These are phyloP conservation scores for Tretioscincus oriximinensis DNA, from an alignment of 2,113 vertebrate species.

Conservation along the genomic window DNA sequence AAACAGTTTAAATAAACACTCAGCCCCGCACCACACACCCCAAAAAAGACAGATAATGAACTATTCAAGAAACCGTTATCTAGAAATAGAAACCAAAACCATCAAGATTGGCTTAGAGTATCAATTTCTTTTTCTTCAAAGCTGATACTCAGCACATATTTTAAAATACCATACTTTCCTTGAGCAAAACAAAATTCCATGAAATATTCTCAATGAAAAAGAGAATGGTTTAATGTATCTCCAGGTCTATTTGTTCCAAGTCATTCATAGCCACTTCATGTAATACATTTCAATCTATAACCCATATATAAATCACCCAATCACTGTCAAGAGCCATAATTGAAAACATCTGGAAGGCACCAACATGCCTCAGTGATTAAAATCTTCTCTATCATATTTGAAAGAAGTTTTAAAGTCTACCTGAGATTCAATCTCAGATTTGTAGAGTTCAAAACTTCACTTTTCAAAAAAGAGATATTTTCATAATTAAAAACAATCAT, in stretches of 20 bases:
- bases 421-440: neutral
- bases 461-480: no score
- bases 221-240: neutral
- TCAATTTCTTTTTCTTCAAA: constrained; percentile 12
- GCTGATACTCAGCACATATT: neutral
- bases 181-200: neutral
- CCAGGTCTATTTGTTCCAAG: no score
- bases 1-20: constrained; percentile 11
- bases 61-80: neutral
- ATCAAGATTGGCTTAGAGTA: neutral
- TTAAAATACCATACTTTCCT: neutral
- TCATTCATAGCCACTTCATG: neutral
- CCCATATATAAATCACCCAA: neutral
- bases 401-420: neutral
- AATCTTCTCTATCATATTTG: neutral
- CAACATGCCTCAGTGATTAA: neutral
- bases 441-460: no score
- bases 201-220: neutral
- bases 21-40: neutral
- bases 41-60: neutral
- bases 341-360: neutral
- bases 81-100: constrained; percentile 4
- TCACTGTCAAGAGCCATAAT: neutral
- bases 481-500: no score
- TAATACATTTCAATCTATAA: neutral